Evolutionary conservation across 2,797 vertebrate genomes (phyloP).

Genomic region (Artibeus lituratus): DNA sequence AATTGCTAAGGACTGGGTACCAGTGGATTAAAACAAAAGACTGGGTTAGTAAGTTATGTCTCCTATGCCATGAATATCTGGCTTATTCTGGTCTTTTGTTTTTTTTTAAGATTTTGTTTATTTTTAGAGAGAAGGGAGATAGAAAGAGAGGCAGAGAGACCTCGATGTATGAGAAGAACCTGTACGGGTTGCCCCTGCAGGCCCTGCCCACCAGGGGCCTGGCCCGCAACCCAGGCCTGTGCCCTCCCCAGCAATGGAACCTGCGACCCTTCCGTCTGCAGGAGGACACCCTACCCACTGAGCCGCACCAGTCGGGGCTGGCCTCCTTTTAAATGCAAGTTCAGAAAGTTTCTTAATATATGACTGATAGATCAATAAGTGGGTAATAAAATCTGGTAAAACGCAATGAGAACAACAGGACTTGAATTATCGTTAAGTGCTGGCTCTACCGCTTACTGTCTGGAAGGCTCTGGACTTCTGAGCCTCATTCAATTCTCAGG

Average conservation of each 20-base stretch:
- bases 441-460: neutral
- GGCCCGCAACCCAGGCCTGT: too few relatives aligned
- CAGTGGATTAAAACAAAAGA: neutral
- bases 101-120: too few relatives aligned
- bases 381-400: constrained; percentile 3
- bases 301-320: too few relatives aligned
- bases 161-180: too few relatives aligned
- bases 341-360: neutral
- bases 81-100: neutral
- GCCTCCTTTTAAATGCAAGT: neutral
- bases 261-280: too few relatives aligned
- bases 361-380: neutral
- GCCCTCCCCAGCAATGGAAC: too few relatives aligned
- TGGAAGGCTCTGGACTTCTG: neutral
- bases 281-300: too few relatives aligned
- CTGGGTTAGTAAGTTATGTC: neutral
- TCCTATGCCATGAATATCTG: neutral
- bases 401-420: neutral
- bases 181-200: too few relatives aligned
- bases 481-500: neutral
- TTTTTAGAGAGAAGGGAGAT: too few relatives aligned
- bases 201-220: too few relatives aligned
- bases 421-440: neutral
- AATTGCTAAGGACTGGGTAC: neutral
- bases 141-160: too few relatives aligned